A percentile compares a stretch with the other conserved stretches of the same genome.
Conservation (phyloP, 2,797 vertebrate species). For the Tauraco hartlaubi region DNA sequence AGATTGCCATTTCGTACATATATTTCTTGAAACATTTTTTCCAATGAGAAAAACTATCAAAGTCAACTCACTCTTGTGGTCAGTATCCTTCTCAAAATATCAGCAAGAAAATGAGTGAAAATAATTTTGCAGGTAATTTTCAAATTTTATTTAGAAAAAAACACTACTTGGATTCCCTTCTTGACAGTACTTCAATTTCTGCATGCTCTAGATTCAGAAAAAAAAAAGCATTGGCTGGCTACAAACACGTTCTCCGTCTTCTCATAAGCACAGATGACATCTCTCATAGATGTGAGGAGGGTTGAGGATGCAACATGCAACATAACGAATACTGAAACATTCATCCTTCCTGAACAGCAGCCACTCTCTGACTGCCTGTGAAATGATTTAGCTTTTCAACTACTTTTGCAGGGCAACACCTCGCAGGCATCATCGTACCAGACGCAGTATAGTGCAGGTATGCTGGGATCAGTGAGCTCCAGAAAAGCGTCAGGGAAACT, state of each 20-base stretch:
- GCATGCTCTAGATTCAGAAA: not conserved
- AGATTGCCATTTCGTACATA: not conserved
- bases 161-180: not conserved
- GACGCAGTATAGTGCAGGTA: rapidly evolving
- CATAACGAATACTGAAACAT: not conserved
- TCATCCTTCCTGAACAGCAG: not conserved
- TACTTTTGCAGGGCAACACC: not conserved
- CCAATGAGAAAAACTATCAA: not conserved
- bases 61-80: not conserved
- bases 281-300: not conserved
- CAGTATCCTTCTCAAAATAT: not conserved
- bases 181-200: not conserved
- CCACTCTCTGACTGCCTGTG: not conserved
- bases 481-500: not conserved
- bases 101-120: not conserved
- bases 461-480: not conserved
- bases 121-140: not conserved
- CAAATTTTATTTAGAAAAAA: not conserved
- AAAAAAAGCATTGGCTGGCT: not conserved
- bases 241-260: not conserved
- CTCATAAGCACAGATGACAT: not conserved
- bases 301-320: not conserved
- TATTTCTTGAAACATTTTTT: not conserved
- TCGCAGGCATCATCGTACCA: not conserved
- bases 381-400: not conserved